Conservation (phyloP, 2,888 invertebrate species). For the Nipponacmea schrenckii region DNA sequence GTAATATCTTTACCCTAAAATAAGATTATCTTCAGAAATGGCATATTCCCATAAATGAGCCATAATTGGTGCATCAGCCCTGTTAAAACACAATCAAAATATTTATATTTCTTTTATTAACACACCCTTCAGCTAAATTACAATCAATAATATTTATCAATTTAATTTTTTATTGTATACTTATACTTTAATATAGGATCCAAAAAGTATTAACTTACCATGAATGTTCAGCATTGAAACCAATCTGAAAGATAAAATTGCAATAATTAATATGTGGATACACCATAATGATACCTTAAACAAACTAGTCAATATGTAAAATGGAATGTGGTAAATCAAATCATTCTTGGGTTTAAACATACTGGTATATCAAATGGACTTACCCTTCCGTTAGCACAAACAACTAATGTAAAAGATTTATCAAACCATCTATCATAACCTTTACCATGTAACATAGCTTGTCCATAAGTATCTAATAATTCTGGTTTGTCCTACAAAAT, state of each 20-base stretch:
- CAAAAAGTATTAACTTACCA: slow-evolving; percentile 80
- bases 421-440: slow-evolving; percentile 98
- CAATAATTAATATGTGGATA: too few species aligned
- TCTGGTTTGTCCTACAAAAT: slow-evolving; percentile 62
- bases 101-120: too few species aligned
- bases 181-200: too few species aligned
- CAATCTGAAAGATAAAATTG: slow-evolving; percentile 76
- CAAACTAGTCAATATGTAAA: too few species aligned
- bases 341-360: too few species aligned
- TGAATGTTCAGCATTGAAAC: slow-evolving; percentile 98
- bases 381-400: slow-evolving; percentile 89
- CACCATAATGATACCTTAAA: too few species aligned
- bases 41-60: slow-evolving; percentile 91
- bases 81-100: slow-evolving; percentile 34
- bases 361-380: slow-evolving; percentile 32
- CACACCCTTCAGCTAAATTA: too few species aligned
- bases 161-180: too few species aligned
- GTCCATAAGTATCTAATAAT: slow-evolving; percentile 85
- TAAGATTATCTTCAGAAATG: slow-evolving; percentile 65
- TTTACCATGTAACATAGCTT: slow-evolving; percentile 89
- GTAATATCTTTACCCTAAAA: slow-evolving; percentile 29
- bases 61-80: slow-evolving; percentile 98
- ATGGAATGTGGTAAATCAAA: too few species aligned
- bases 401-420: slow-evolving; percentile 95
- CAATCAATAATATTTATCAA: too few species aligned